phyloP scores from a whole-genome alignment of 2,113 vertebrate species.

The Eolophus roseicapilla region DNA sequence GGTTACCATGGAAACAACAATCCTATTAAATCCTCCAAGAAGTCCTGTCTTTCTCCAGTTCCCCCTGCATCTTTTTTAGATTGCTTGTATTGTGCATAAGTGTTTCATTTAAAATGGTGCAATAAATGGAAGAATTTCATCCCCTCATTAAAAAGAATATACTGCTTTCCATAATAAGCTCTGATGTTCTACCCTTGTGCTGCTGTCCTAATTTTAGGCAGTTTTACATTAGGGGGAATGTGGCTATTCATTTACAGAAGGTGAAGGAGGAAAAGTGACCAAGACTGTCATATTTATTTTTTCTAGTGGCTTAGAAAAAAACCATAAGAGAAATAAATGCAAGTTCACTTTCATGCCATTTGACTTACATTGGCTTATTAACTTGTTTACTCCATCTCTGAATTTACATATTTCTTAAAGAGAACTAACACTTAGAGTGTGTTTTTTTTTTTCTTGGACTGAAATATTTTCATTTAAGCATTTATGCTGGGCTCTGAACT shows the following conservation, averaged over 20 bases:
- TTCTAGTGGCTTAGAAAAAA: neutral
- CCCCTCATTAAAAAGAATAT: neutral
- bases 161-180: neutral
- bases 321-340: neutral
- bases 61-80: neutral
- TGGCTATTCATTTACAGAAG: neutral
- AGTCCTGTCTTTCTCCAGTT: neutral
- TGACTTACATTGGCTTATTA: neutral
- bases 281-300: neutral
- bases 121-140: neutral
- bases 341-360: neutral
- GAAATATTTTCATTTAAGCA: neutral
- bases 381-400: neutral
- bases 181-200: neutral
- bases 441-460: neutral
- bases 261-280: neutral
- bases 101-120: neutral
- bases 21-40: neutral
- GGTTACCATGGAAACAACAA: conserved; percentile 24
- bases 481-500: neutral
- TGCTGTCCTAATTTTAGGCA: neutral
- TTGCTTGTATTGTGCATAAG: neutral
- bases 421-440: neutral
- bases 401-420: neutral
- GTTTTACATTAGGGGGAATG: neutral